A percentile compares a stretch with the other conserved stretches of the same genome.
phyloP scores from a whole-genome alignment of 1,140 invertebrate genomes.

The Scaptomyza hsui region DNA sequence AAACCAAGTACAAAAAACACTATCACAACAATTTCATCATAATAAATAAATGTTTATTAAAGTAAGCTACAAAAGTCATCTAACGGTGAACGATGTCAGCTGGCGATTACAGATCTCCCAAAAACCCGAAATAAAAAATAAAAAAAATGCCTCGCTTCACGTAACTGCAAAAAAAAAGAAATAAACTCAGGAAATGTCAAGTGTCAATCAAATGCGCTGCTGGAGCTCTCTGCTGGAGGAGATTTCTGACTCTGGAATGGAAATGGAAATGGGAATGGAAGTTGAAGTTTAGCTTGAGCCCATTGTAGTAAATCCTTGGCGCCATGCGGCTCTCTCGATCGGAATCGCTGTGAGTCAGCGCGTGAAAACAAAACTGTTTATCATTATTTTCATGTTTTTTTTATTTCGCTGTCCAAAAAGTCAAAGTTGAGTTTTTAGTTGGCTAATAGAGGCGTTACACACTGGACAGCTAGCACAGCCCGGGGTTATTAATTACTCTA shows the following conservation, averaged over 20 bases:
- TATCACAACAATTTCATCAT: slow-evolving; percentile 64
- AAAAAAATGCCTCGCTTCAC: slow-evolving; percentile 45
- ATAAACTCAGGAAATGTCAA: slow-evolving; percentile 55
- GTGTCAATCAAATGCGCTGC: slow-evolving; percentile 74
- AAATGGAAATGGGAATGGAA: background rate
- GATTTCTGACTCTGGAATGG: background rate
- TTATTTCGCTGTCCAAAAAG: slow-evolving; percentile 16
- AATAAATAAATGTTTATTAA: slow-evolving; percentile 19
- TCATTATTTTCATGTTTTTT: slow-evolving; percentile 39
- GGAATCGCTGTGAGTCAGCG: slow-evolving; percentile 11
- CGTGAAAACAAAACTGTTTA: slow-evolving; percentile 69
- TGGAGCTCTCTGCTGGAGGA: slow-evolving; percentile 22
- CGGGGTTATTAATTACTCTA: slow-evolving; percentile 76
- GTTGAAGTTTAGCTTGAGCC: slow-evolving; percentile 4
- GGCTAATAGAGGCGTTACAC: slow-evolving; percentile 73
- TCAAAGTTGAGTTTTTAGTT: slow-evolving; percentile 39
- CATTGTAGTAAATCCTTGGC: slow-evolving; percentile 59
- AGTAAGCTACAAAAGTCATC: slow-evolving; percentile 47
- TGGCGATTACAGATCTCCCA: slow-evolving; percentile 43
- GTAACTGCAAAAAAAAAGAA: slow-evolving; percentile 34
- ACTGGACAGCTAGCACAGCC: slow-evolving; percentile 36
- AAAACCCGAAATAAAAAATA: no score
- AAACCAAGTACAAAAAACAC: slow-evolving; percentile 7
- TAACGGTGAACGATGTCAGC: slow-evolving; percentile 59
- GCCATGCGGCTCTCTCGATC: slow-evolving; percentile 32